Evolutionary conservation across 2,888 invertebrate species (phyloP).

Genomic region (Aproaerema taeniolella): DNA sequence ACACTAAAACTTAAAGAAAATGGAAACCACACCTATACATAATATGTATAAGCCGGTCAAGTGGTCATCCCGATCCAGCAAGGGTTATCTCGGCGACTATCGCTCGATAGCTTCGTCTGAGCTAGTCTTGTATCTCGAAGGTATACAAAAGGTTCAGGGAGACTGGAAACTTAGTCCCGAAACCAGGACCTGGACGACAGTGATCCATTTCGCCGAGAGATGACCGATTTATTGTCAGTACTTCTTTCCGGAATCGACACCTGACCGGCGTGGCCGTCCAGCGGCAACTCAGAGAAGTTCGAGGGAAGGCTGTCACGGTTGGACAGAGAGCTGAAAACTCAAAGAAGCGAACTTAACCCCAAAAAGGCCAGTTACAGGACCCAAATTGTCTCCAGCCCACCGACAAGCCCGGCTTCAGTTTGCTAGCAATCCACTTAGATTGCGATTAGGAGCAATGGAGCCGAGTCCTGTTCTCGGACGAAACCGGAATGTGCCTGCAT

Average conservation of each 20-base stretch:
- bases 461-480: no score
- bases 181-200: background rate
- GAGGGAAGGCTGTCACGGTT: constrained; percentile 18
- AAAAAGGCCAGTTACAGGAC: constrained; percentile 20
- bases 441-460: no score
- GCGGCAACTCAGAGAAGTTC: constrained; percentile 14
- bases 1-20: no score
- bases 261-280: constrained; percentile 19
- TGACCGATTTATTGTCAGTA: constrained; percentile 2
- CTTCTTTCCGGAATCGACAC: constrained; percentile 21
- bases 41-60: no score
- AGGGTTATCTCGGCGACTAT: no score
- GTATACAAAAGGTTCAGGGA: constrained; percentile 1
- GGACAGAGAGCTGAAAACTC: constrained; percentile 24
- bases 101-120: background rate
- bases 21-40: no score
- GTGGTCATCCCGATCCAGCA: no score
- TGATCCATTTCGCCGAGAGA: no score
- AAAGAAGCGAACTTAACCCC: constrained; percentile 19
- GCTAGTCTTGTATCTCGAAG: constrained; percentile 4
- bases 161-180: background rate
- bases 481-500: no score
- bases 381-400: constrained; percentile 17
- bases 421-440: no score
- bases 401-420: constrained; percentile 13